phyloP scores from a whole-genome alignment of 1,140 invertebrate genomes.

The Sycobia sp. region DNA sequence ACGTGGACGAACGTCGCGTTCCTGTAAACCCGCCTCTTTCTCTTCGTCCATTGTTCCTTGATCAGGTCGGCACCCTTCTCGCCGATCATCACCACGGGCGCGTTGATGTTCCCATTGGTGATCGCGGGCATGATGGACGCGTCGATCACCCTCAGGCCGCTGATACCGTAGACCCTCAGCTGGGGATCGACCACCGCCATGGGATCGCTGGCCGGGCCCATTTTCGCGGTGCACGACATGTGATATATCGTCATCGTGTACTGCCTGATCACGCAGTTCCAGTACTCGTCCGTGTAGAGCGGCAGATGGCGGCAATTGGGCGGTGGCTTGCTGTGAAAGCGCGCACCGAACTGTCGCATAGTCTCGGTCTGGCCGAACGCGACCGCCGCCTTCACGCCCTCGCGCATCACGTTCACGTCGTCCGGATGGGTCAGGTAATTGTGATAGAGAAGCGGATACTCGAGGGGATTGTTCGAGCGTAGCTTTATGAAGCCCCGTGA shows the following conservation, averaged over 20 bases:
- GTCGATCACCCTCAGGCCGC: slow-evolving; percentile 78
- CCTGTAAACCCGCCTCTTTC: slow-evolving; percentile 21
- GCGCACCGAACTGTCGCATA: slow-evolving; percentile 75
- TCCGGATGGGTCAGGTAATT: slow-evolving; percentile 86
- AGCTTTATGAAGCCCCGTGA: slow-evolving; percentile 81
- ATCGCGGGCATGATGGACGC: slow-evolving; percentile 83
- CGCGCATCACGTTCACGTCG: slow-evolving; percentile 77
- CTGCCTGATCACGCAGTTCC: slow-evolving; percentile 78
- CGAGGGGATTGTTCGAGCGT: slow-evolving; percentile 77
- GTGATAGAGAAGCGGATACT: slow-evolving; percentile 86
- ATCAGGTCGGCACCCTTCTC: slow-evolving; percentile 90
- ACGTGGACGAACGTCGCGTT: not conserved
- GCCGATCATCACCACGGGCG: slow-evolving; percentile 89
- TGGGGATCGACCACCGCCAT: slow-evolving; percentile 83
- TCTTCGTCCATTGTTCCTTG: slow-evolving; percentile 60
- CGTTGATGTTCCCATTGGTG: slow-evolving; percentile 84
- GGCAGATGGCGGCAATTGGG: slow-evolving; percentile 82
- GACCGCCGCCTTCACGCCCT: slow-evolving; percentile 84
- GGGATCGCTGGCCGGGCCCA: slow-evolving; percentile 78
- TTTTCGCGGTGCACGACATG: slow-evolving; percentile 81
- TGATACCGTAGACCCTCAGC: slow-evolving; percentile 76
- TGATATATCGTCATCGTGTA: slow-evolving; percentile 90
- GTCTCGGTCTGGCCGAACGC: slow-evolving; percentile 77
- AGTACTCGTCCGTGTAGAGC: slow-evolving; percentile 80
- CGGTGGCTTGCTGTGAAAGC: slow-evolving; percentile 72